phyloP scores from a whole-genome alignment of 2,797 vertebrate species.

The Acanthurus leucopareius region DNA sequence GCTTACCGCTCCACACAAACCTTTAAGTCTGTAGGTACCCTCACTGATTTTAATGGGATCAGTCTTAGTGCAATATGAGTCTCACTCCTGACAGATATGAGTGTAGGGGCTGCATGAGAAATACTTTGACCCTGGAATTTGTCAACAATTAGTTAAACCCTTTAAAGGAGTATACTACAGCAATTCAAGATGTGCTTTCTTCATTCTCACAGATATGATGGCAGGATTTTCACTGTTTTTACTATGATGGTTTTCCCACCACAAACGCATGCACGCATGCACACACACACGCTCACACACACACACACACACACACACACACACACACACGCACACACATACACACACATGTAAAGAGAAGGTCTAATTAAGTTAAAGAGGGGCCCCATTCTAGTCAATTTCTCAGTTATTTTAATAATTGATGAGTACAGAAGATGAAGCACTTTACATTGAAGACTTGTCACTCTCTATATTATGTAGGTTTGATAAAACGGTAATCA shows the following conservation, averaged over 20 bases:
- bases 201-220: too few species aligned
- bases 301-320: not conserved
- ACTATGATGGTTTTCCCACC: too few species aligned
- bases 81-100: not conserved
- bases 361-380: conserved; percentile 8
- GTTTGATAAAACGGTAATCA: conserved; percentile 20
- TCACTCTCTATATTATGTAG: not conserved
- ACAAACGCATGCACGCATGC: too few species aligned
- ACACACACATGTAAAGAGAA: not conserved
- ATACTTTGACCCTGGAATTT: not conserved
- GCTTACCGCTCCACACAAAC: not conserved
- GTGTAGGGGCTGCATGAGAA: not conserved
- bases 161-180: too few species aligned
- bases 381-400: not conserved
- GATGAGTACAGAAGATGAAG: conserved; percentile 18
- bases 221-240: too few species aligned
- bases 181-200: too few species aligned
- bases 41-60: not conserved
- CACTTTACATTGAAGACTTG: conserved; percentile 22
- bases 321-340: not conserved
- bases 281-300: not conserved
- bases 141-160: too few species aligned
- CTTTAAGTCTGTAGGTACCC: not conserved
- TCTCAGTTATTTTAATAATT: conserved; percentile 19
- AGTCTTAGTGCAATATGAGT: not conserved